Evolutionary conservation across 2,797 vertebrate genomes (phyloP).

Genomic region (Schizopygopsis pylzovi): DNA sequence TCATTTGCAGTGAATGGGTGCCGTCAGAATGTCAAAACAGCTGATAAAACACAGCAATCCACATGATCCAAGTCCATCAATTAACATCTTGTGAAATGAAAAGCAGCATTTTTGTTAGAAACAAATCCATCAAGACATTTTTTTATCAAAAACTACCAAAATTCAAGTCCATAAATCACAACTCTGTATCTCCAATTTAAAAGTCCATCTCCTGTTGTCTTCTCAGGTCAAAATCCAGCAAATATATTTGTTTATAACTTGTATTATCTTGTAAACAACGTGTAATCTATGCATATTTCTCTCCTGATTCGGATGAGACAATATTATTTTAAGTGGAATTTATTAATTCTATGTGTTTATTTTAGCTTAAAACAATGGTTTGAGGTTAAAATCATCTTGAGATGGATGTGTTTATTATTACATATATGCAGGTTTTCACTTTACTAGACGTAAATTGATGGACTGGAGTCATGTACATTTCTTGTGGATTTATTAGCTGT

Average conservation of each 20-base stretch:
- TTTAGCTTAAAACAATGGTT: not conserved
- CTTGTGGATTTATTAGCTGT: not conserved
- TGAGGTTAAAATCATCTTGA: not conserved
- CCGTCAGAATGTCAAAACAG: no score
- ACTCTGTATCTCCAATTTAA: not conserved
- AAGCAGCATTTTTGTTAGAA: not conserved
- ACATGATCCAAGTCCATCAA: not conserved
- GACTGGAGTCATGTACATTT: not conserved
- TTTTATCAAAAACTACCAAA: not conserved
- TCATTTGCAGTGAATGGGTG: not conserved
- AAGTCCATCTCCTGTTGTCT: not conserved
- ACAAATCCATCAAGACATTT: not conserved
- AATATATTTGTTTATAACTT: not conserved
- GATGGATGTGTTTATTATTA: not conserved
- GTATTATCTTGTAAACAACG: not conserved
- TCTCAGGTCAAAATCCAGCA: not conserved
- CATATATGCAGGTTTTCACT: not conserved
- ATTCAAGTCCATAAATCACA: not conserved
- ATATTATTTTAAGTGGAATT: not conserved
- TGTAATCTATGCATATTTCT: not conserved
- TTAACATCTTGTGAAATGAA: not conserved
- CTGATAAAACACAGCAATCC: no score
- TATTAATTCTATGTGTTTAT: no score
- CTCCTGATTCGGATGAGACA: no score
- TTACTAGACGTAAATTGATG: not conserved